Conservation (phyloP, 2,797 vertebrate genomes). For the Chloroceryle amazona region DNA sequence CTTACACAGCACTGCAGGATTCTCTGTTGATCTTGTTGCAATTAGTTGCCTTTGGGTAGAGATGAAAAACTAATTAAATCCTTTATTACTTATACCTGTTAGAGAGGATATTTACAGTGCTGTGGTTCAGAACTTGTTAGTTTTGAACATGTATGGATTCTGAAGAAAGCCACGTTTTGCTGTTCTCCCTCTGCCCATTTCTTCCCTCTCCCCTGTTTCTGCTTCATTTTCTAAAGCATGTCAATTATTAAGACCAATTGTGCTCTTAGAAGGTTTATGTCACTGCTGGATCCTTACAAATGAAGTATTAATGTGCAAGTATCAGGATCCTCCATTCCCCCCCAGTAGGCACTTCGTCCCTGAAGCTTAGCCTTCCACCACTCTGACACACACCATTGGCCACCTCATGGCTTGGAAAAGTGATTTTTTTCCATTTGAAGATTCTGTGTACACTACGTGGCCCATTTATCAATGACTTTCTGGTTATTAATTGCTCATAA, state of each 20-base stretch:
- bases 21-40: conserved; percentile 2
- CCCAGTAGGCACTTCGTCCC: background rate
- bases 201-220: background rate
- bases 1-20: background rate
- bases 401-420: conserved; percentile 44
- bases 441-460: background rate
- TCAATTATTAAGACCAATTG: background rate
- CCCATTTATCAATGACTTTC: conserved; percentile 47
- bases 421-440: background rate
- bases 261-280: background rate
- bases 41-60: conserved; percentile 11
- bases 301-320: background rate
- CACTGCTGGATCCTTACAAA: conserved; percentile 26
- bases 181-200: background rate
- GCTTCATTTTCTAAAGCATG: background rate
- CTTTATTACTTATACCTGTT: conserved; percentile 2
- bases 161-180: background rate
- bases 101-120: conserved; percentile 2
- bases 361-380: background rate
- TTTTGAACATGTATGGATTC: background rate
- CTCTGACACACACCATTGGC: background rate
- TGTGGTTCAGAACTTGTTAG: background rate
- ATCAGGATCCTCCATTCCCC: background rate
- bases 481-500: conserved; percentile 78
- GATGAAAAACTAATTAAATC: conserved; percentile 13